Conservation (phyloP, 2,888 invertebrate species). For the Coecobrya sp. region DNA sequence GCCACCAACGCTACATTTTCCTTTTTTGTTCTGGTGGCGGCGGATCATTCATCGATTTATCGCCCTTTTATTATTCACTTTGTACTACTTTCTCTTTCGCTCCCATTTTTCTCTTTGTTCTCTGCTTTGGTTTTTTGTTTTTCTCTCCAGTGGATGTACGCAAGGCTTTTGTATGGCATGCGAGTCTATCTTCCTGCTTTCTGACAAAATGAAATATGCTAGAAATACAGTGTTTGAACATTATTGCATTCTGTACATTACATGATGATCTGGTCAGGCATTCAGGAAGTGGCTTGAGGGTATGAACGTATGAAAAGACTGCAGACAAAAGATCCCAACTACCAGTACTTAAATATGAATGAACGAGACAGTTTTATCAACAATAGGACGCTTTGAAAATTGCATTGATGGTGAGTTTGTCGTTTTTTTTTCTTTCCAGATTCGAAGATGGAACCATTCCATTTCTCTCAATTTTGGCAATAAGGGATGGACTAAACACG, state of each 20-base stretch:
- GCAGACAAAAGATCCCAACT: conserved; percentile 10
- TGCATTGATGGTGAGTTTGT: not conserved
- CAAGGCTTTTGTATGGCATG: not conserved
- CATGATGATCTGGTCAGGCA: not conserved
- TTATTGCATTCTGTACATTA: not conserved
- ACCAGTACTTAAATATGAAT: not conserved
- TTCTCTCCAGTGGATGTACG: not conserved
- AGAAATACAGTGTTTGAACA: not conserved
- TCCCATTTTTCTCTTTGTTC: not conserved
- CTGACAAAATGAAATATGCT: not conserved
- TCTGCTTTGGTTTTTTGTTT: conserved; percentile 45
- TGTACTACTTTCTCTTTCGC: conserved; percentile 58
- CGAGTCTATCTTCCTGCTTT: not conserved
- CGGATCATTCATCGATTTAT: conserved; percentile 79
- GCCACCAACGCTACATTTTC: not conserved
- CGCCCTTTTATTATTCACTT: conserved; percentile 77
- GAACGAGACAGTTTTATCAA: not conserved
- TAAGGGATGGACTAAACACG: conserved; percentile 94
- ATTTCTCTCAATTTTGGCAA: conserved; percentile 94
- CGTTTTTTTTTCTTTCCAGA: conserved; percentile 89
- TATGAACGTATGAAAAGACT: not conserved
- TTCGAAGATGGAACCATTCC: conserved; percentile 98
- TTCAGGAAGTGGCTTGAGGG: not conserved
- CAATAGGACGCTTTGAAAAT: not conserved
- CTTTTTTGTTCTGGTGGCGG: conserved; percentile 38